phyloP scores from a whole-genome alignment of 2,888 invertebrate species.

The Camponotus fellah region DNA sequence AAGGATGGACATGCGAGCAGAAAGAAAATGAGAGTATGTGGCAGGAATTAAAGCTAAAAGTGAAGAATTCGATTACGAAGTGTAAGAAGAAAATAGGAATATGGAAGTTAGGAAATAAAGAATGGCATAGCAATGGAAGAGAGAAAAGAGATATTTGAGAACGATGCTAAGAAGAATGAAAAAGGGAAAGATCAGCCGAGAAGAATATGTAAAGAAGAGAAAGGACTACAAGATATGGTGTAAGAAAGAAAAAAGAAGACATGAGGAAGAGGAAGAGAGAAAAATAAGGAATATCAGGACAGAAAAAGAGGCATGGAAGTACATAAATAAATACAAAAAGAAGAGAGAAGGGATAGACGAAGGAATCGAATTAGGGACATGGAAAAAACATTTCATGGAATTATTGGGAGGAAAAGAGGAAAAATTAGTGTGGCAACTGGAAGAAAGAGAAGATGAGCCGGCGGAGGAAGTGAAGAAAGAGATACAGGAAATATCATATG shows the following conservation, averaged over 20 bases:
- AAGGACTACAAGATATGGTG: neutral
- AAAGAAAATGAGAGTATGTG: neutral
- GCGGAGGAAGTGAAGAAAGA: neutral
- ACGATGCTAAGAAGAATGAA: neutral
- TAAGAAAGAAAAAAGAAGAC: neutral
- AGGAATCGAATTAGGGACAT: neutral
- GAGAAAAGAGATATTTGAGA: neutral
- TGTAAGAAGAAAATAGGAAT: neutral
- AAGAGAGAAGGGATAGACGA: neutral
- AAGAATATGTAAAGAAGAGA: neutral
- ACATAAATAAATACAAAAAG: conserved; percentile 5
- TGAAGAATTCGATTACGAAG: neutral
- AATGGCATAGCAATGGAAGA: neutral
- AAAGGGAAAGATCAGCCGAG: neutral
- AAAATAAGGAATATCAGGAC: neutral
- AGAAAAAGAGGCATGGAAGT: neutral
- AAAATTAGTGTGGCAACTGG: neutral
- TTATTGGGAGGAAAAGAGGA: neutral
- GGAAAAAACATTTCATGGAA: conserved; percentile 4
- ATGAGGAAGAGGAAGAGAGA: neutral
- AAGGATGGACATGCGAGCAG: neutral
- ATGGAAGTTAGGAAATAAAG: neutral
- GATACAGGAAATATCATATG: neutral
- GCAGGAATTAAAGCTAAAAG: neutral
- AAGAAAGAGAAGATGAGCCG: neutral